A percentile compares a stretch with the other conserved stretches of the same genome.
Conservation (phyloP, 2,113 vertebrate species). For the Prinia subflava region DNA sequence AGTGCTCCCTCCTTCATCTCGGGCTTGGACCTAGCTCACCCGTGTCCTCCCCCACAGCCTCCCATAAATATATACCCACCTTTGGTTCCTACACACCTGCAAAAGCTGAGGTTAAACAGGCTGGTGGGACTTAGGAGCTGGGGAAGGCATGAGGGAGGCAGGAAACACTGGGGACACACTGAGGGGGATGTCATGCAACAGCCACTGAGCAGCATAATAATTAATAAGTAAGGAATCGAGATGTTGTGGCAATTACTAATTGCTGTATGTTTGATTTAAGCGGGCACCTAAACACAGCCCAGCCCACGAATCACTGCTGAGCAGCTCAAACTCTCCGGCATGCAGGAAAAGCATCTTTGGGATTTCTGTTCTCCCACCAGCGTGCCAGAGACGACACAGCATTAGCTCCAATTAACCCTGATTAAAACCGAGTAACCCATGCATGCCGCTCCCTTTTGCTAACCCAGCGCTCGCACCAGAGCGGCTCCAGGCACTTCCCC, state of each 20-base stretch:
- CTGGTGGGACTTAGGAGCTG: background rate
- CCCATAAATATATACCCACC: background rate
- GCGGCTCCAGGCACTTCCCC: background rate
- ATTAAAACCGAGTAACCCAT: background rate
- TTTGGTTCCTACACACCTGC: background rate
- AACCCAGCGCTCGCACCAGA: background rate
- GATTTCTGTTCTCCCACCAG: background rate
- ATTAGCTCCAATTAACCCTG: background rate
- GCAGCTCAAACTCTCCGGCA: background rate
- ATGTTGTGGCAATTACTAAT: background rate
- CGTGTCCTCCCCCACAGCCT: background rate
- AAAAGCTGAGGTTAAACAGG: background rate
- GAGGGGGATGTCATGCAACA: background rate
- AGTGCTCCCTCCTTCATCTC: background rate
- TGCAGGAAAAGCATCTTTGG: rapidly evolving
- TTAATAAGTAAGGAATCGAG: background rate
- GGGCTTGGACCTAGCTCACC: background rate
- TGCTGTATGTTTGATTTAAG: rapidly evolving
- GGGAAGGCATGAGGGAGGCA: background rate
- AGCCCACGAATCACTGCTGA: background rate
- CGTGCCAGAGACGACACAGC: background rate
- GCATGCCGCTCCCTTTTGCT: background rate
- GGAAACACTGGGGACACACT: background rate
- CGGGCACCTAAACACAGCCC: background rate
- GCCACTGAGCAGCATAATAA: background rate